Evolutionary conservation across 2,888 invertebrate species (phyloP), one percentile per base, ranked within the genome.

Genomic region (Eristalinus sepulchralis): DNA sequence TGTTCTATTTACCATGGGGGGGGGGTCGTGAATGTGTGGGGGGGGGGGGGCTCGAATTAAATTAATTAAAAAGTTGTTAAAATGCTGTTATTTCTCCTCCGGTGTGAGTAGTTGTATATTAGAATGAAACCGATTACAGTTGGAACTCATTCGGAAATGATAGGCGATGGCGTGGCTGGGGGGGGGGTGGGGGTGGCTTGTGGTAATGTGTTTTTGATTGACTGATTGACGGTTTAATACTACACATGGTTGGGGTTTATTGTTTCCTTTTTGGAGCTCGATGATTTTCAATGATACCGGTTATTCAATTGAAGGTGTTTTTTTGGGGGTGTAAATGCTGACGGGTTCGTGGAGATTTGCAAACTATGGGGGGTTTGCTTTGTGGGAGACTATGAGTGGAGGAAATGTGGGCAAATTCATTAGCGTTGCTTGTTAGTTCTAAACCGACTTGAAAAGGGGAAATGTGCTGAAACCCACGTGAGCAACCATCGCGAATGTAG

Each of bases 61-160:
- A 81, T 85, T 85, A 81, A 85, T 85, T 85, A 85, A 85, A 77
- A 81, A 77, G 27, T 53, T 53, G 36, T 39, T 39, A 64, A 72
- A 85, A 81, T 64, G 47, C 72, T 85, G 72, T n/a, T n/a, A n/a
- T 72, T 77, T 76, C 22, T 68, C n/a, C 53, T 13, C 13, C 31
- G 47, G 70, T 59, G 66, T 34, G 34, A 59, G 57, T 20, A n/a
- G n/a, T 17, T n/a, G 47, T 9, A 39, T 76, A 39, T 76, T 33
- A 57, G 34, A 34, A 64, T 70, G 34, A 59, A 70, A 71, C 13
- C 60, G 66, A 71, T 76, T 47, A 59, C 27, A 55, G 47, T 34
- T 66, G 70, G 59, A 66, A 66, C 39, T 67, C 24, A 55, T 13
- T 62, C 62, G 36, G 53, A 80, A 73, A 36, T 34, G 55, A 47